Conservation (phyloP, 2,113 vertebrate species). For the Sclerurus mexicanus region DNA sequence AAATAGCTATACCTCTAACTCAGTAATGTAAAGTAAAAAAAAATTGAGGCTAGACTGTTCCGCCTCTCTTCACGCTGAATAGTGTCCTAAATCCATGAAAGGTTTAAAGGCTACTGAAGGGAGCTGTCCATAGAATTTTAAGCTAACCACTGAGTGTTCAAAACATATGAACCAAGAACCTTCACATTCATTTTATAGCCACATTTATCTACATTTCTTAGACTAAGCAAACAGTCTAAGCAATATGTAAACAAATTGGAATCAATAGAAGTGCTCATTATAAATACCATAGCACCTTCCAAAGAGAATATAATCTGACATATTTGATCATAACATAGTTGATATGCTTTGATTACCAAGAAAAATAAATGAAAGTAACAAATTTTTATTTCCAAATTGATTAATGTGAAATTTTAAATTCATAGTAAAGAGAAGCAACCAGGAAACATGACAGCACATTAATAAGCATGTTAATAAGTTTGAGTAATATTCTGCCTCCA, state of each 20-base stretch:
- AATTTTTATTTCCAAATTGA: neutral
- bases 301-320: neutral
- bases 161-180: neutral
- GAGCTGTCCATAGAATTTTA: neutral
- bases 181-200: neutral
- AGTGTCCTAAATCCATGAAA: neutral
- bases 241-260: neutral
- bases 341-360: neutral
- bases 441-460: neutral
- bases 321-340: neutral
- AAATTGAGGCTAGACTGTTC: neutral
- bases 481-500: neutral
- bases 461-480: neutral
- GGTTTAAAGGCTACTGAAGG: neutral
- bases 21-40: neutral
- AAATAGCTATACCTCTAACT: neutral
- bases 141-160: neutral
- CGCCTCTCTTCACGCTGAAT: neutral
- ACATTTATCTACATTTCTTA: neutral
- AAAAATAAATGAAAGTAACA: neutral
- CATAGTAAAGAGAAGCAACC: neutral
- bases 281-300: neutral
- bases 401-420: neutral
- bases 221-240: neutral
- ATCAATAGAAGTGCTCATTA: neutral